Evolutionary conservation across 1,140 invertebrate species (phyloP).

Genomic region (Centruroides sculpturatus): DNA sequence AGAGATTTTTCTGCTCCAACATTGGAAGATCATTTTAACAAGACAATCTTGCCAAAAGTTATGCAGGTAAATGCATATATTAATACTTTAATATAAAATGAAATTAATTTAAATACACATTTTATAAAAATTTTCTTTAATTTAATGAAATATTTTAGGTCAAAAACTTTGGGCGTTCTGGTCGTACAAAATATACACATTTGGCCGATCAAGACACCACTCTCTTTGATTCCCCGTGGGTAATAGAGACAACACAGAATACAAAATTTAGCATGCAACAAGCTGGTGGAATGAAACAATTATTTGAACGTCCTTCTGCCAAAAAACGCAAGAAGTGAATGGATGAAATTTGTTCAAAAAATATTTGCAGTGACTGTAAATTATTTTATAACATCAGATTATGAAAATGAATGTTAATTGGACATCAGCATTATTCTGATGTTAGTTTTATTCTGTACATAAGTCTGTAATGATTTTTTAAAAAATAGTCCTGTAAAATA

Average conservation of each 20-base stretch:
- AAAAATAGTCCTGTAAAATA: too few species aligned
- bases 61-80: constrained; percentile 59
- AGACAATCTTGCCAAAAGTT: constrained; percentile 95
- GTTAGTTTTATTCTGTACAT: too few species aligned
- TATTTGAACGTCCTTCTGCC: constrained; percentile 70
- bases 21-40: constrained; percentile 98
- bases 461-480: too few species aligned
- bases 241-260: constrained; percentile 71
- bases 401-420: too few species aligned
- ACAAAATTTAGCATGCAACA: constrained; percentile 77
- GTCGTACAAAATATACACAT: constrained; percentile 97
- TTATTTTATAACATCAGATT: too few species aligned
- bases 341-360: too few species aligned
- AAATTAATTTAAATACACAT: not conserved
- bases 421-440: too few species aligned
- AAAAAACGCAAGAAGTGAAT: constrained; percentile 29
- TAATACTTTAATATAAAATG: not conserved
- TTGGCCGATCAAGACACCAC: constrained; percentile 99
- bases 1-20: constrained; percentile 94
- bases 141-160: constrained; percentile 40
- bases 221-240: constrained; percentile 93
- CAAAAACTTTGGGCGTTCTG: constrained; percentile 97
- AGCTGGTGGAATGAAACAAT: constrained; percentile 89
- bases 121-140: constrained; percentile 4
- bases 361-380: too few species aligned